phyloP scores from a whole-genome alignment of 2,113 vertebrate species.

The Hippotragus niger region DNA sequence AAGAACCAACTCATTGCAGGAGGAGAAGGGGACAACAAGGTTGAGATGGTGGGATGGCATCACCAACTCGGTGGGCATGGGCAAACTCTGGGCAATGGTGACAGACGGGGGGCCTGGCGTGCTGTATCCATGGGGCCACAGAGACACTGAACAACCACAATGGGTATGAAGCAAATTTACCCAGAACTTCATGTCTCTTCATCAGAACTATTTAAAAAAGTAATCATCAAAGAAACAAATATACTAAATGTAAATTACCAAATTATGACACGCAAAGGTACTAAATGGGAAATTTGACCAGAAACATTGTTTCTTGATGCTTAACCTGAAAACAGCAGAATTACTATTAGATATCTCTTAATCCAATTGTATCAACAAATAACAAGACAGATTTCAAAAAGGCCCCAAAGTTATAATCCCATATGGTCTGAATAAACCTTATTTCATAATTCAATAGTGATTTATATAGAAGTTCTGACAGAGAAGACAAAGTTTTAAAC shows the following conservation, averaged over 20 bases:
- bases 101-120: accelerated
- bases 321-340: not conserved
- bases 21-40: not conserved
- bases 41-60: not conserved
- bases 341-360: not conserved
- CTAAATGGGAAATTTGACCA: not conserved
- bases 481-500: not conserved
- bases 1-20: not conserved
- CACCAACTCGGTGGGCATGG: not conserved
- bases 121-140: not conserved
- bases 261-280: not conserved
- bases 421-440: not conserved
- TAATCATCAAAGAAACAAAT: not conserved
- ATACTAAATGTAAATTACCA: not conserved
- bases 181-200: not conserved
- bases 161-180: not conserved
- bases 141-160: not conserved
- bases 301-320: not conserved
- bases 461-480: not conserved
- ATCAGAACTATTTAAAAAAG: not conserved
- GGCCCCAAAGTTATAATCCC: no score
- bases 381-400: not conserved
- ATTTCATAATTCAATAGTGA: not conserved
- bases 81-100: not conserved
- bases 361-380: not conserved